Evolutionary conservation across 2,113 vertebrate species (phyloP), one percentile per base, ranked within the genome.

Genomic region (Megaleporinus macrocephalus): DNA sequence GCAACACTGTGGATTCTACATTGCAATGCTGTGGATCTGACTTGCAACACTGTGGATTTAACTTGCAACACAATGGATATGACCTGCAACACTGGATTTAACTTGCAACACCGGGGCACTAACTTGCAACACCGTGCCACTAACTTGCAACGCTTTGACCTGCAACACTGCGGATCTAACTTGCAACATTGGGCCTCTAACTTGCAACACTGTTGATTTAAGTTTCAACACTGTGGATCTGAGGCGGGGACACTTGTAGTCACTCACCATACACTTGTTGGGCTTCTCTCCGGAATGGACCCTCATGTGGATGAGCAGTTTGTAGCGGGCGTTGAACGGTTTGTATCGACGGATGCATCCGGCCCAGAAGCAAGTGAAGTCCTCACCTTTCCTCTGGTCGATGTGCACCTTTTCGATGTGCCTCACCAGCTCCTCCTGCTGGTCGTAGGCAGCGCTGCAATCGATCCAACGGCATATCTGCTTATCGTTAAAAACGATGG

Each of bases 231-330:
- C 55, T 15, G 18, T 16, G 57, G 18, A 29, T 53, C 24, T 14
- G 4, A 27, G 47, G n/a, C n/a, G n/a, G n/a, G n/a, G 22, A 4
- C 14, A 11, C 44, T 44, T 59, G 49, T n/a, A 24, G 72, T 36
- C 83, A 97, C 98, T 98, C 92, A 99, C 98, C 98, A 99, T 99
- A 69, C 98, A 99, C 89, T 98, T 99, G 95, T 99, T 99, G 69
- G 98, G 98, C 91, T 99, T 99, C 91, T 99, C 98, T 70, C 98
- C 98, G 0, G 98, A 99, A 92, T 99, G 98, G 87, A 99, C 98
- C 83, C 98, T 96, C 98, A 99, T 99, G 90, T 99, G 98, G 92
- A 99, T 99, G 89, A 99, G 96, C 90, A 99, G 95, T 92, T 99
- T 99, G 95, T 99, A 99, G 86, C 98, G 98, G 61, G 98, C 98